Evolutionary conservation across 2,113 vertebrate species (phyloP).

Genomic region (Rhegmatorhina hoffmannsi): DNA sequence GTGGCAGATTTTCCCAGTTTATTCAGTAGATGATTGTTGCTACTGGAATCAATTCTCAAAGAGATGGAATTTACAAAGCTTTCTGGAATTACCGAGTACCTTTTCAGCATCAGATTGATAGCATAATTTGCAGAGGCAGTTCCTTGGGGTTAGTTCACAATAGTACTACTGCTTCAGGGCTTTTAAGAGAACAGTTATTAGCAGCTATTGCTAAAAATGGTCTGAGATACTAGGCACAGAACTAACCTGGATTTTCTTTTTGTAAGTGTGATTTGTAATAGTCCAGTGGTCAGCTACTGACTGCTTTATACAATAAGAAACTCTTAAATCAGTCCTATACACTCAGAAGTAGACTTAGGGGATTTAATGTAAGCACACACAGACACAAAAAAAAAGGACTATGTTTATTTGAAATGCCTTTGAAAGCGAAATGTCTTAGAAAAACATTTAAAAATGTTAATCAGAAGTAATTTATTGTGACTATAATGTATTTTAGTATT

Average conservation of each 20-base stretch:
- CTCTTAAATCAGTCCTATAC: conserved; percentile 10
- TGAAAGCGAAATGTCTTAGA: neutral
- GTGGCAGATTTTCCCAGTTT: neutral
- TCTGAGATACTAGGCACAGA: neutral
- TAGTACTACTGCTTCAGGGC: conserved; percentile 11
- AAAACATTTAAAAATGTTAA: conserved; percentile 33
- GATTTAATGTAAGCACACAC: neutral
- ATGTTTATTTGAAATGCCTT: conserved; percentile 42
- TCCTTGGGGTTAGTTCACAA: conserved; percentile 25
- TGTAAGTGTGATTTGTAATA: neutral
- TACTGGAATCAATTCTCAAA: conserved; percentile 36
- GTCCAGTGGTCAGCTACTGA: neutral
- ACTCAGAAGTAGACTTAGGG: neutral
- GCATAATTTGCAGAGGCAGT: conserved; percentile 22
- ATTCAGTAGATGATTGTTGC: conserved; percentile 1
- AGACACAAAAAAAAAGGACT: neutral
- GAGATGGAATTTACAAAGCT: conserved; percentile 42
- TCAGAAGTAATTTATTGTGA: neutral
- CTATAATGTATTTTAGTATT: neutral
- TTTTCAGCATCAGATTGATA: conserved; percentile 23
- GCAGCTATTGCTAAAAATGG: conserved; percentile 29
- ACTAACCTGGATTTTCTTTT: neutral
- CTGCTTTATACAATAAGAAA: neutral
- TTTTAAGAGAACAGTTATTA: conserved; percentile 43
- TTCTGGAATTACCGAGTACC: conserved; percentile 7